Percentiles rank a stretch among this genome's conserved stretches.
These are phyloP conservation scores for Thamnophis elegans DNA, from an alignment of 2,797 vertebrate genomes.

Conservation along the genomic window DNA sequence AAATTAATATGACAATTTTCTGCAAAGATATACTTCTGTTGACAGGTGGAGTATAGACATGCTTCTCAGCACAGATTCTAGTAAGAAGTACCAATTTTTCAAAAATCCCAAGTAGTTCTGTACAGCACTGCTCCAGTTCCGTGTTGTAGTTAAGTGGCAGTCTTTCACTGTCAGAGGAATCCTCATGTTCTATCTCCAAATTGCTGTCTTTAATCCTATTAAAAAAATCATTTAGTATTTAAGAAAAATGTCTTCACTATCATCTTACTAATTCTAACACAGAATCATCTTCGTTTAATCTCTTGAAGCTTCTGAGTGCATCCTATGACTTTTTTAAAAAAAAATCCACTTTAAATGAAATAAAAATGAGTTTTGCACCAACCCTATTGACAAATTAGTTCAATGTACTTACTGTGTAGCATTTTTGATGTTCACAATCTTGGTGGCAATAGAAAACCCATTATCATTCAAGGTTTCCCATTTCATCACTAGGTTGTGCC, in stretches of 20 bases:
- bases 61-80: neutral
- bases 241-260: neutral
- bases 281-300: neutral
- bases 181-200: constrained; percentile 52
- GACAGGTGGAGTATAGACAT: neutral
- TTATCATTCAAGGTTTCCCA: constrained; percentile 85
- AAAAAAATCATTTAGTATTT: neutral
- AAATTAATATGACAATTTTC: neutral
- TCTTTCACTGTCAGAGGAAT: constrained; percentile 23
- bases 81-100: constrained; percentile 77
- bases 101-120: constrained; percentile 75
- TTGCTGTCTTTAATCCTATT: constrained; percentile 70
- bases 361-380: constrained; percentile 2
- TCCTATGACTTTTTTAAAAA: neutral
- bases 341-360: neutral
- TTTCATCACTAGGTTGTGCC: constrained; percentile 89
- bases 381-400: neutral
- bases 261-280: neutral
- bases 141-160: constrained; percentile 53
- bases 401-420: constrained; percentile 72
- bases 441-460: constrained; percentile 75
- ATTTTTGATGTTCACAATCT: constrained; percentile 80
- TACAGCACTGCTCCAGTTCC: constrained; percentile 78
- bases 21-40: neutral
- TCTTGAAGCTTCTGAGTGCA: neutral